Percentiles rank a stretch among this genome's conserved stretches.
phyloP scores from a whole-genome alignment of 2,888 invertebrate genomes.

The Tryphoninae sp. region DNA sequence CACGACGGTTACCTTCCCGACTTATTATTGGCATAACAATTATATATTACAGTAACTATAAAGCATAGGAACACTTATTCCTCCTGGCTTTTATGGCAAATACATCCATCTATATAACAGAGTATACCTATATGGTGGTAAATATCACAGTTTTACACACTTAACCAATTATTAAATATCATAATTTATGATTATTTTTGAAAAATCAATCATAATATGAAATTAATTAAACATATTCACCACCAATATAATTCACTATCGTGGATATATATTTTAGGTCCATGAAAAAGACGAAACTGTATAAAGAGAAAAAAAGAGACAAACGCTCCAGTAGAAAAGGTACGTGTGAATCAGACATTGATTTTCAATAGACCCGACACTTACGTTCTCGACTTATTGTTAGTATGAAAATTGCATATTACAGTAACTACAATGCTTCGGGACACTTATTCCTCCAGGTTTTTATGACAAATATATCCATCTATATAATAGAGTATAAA shows the following conservation, averaged over 20 bases:
- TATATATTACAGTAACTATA: slow-evolving; percentile 3
- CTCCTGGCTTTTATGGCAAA: background rate
- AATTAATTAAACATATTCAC: too few species aligned
- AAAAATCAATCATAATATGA: too few species aligned
- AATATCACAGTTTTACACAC: too few species aligned
- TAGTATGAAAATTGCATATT: background rate
- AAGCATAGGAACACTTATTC: background rate
- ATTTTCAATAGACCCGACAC: background rate
- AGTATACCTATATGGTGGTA: too few species aligned
- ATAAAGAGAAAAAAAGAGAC: background rate
- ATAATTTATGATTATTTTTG: too few species aligned
- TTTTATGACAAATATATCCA: background rate
- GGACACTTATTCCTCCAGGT: background rate
- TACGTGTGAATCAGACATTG: slow-evolving; percentile 8
- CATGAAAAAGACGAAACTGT: background rate
- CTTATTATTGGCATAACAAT: background rate
- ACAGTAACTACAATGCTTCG: background rate
- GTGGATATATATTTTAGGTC: too few species aligned
- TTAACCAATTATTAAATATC: too few species aligned
- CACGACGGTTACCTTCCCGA: background rate
- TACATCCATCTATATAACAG: background rate
- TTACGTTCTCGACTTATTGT: slow-evolving; percentile 7
- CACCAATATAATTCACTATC: too few species aligned
- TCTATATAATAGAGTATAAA: background rate
- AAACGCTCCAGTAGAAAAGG: background rate